A percentile compares a stretch with the other conserved stretches of the same genome.
Conservation (phyloP, 2,888 invertebrate genomes). For the Pristionchus entomophagus region DNA sequence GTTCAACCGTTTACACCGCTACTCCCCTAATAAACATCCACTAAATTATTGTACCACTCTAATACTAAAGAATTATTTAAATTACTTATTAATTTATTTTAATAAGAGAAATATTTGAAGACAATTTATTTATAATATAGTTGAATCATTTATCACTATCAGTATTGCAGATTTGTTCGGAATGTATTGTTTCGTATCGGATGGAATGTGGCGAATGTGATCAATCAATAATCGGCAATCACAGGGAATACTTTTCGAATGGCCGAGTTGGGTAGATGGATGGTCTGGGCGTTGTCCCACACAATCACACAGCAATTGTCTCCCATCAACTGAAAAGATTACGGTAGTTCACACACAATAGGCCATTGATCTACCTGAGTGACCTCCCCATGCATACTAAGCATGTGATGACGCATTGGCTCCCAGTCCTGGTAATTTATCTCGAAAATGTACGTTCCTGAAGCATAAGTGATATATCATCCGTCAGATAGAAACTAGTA, state of each 20-base stretch:
- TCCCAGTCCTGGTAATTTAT: slow-evolving; percentile 69
- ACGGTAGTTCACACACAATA: too few species aligned
- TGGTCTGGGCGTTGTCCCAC: slow-evolving; percentile 69
- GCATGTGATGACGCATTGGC: slow-evolving; percentile 71
- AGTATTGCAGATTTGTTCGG: slow-evolving; percentile 9
- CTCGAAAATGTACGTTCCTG: slow-evolving; percentile 66
- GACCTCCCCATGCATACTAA: slow-evolving; percentile 66
- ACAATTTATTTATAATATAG: background rate
- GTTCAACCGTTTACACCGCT: too few species aligned
- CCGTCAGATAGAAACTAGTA: too few species aligned
- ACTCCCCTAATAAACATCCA: too few species aligned
- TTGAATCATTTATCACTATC: slow-evolving; percentile 11
- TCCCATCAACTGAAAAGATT: slow-evolving; percentile 63
- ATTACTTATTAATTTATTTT: too few species aligned
- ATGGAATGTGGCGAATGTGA: slow-evolving; percentile 19
- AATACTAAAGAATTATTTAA: too few species aligned
- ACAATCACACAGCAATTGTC: slow-evolving; percentile 66
- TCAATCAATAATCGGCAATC: slow-evolving; percentile 28
- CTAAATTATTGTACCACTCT: too few species aligned
- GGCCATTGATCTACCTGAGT: slow-evolving; percentile 57
- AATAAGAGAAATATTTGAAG: too few species aligned
- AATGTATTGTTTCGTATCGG: background rate
- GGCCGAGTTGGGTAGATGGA: slow-evolving; percentile 67
- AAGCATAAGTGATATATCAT: too few species aligned
- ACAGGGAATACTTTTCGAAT: slow-evolving; percentile 50